Evolutionary conservation across 2,888 invertebrate species (phyloP).

Genomic region (Amiota minor): DNA sequence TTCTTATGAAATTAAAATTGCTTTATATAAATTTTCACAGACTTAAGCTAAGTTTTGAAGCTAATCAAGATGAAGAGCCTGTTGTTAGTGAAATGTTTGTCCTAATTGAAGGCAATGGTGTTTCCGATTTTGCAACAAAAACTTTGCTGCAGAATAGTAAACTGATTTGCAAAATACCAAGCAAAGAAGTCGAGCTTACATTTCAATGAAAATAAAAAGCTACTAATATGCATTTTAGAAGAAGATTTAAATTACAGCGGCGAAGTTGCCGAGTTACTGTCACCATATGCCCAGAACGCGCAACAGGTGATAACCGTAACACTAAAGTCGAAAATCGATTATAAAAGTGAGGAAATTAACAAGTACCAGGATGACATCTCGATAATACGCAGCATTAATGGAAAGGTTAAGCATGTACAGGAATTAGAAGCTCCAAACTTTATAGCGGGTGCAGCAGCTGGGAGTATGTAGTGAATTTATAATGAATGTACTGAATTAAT

Average conservation of each 20-base stretch:
- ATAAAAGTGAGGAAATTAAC: constrained; percentile 67
- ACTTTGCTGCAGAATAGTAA: constrained; percentile 53
- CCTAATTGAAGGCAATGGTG: constrained; percentile 65
- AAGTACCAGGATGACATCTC: constrained; percentile 62
- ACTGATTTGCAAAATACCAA: constrained; percentile 59
- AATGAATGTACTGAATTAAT: not conserved
- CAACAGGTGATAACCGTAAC: constrained; percentile 65
- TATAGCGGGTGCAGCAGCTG: constrained; percentile 69
- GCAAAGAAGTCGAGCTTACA: constrained; percentile 56
- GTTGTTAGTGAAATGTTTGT: constrained; percentile 58
- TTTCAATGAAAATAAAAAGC: constrained; percentile 43
- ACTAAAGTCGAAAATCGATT: constrained; percentile 68
- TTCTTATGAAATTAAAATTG: constrained; percentile 11
- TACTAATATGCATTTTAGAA: constrained; percentile 62
- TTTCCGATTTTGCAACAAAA: constrained; percentile 61
- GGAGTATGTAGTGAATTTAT: constrained; percentile 58
- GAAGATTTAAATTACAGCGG: constrained; percentile 68
- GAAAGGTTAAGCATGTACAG: constrained; percentile 45
- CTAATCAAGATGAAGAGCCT: constrained; percentile 37
- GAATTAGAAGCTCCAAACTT: constrained; percentile 71
- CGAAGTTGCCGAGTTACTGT: constrained; percentile 61
- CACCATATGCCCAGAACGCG: constrained; percentile 61
- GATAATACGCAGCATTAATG: constrained; percentile 65
- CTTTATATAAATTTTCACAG: constrained; percentile 39
- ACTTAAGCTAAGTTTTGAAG: constrained; percentile 52